Conservation (phyloP, 1,140 invertebrate species). For the Lordiphosa collinella region DNA sequence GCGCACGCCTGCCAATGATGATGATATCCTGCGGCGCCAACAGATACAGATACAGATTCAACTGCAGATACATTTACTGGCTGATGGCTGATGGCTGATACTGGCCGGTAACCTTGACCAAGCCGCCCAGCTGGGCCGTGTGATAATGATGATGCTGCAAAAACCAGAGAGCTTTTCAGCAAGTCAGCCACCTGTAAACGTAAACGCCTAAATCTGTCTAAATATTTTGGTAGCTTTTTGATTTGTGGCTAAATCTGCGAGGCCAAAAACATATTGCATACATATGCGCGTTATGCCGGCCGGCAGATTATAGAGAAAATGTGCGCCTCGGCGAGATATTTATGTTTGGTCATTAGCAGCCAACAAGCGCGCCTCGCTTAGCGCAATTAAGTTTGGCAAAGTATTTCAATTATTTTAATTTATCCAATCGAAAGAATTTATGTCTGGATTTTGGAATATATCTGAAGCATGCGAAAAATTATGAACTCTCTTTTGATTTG, state of each 20-base stretch:
- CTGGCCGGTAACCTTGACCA: conserved; percentile 63
- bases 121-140: conserved; percentile 51
- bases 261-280: conserved; percentile 68
- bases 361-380: conserved; percentile 59
- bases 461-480: not conserved
- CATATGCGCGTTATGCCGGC: conserved; percentile 68
- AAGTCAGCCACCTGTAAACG: conserved; percentile 64
- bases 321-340: conserved; percentile 35
- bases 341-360: conserved; percentile 72
- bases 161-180: conserved; percentile 2
- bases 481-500: not conserved
- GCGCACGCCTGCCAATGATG: conserved; percentile 65
- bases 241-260: conserved; percentile 64
- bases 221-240: conserved; percentile 65
- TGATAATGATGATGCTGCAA: conserved; percentile 57
- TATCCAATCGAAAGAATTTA: conserved; percentile 29
- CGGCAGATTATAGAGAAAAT: conserved; percentile 37
- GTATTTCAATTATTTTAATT: conserved; percentile 77
- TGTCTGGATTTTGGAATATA: conserved; percentile 42
- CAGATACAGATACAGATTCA: conserved; percentile 26
- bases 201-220: conserved; percentile 56
- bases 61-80: conserved; percentile 16
- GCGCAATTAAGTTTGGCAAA: conserved; percentile 68
- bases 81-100: too few relatives aligned
- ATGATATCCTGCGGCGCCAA: conserved; percentile 67